A percentile compares a stretch with the other conserved stretches of the same genome.
phyloP scores from a whole-genome alignment of 2,888 invertebrate genomes.

The Hyalella azteca region DNA sequence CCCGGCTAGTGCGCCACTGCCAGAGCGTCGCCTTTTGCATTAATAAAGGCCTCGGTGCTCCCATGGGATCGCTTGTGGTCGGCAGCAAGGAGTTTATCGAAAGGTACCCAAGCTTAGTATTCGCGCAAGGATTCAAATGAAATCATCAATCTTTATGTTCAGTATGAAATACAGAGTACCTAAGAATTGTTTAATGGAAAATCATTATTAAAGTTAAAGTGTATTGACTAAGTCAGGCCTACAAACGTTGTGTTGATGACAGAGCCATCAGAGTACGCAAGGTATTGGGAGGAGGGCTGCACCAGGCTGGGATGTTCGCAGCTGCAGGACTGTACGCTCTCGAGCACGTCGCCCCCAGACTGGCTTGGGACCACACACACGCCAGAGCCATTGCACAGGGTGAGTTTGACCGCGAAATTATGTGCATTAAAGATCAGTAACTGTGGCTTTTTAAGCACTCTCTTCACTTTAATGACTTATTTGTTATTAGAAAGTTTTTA shows the following conservation, averaged over 20 bases:
- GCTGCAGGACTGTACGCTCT: constrained; percentile 87
- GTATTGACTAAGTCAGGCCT: too few species aligned
- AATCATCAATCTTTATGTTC: background rate
- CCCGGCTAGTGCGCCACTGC: constrained; percentile 73
- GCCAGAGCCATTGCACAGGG: constrained; percentile 71
- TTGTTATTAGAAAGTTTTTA: background rate
- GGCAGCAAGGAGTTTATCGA: constrained; percentile 77
- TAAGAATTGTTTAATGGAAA: background rate
- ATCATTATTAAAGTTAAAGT: too few species aligned
- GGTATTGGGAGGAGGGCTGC: constrained; percentile 90
- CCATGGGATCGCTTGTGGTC: constrained; percentile 83
- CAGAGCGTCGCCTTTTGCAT: constrained; percentile 85
- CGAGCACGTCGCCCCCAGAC: constrained; percentile 72
- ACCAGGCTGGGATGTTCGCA: constrained; percentile 88
- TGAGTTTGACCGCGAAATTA: too few species aligned
- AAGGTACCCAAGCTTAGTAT: constrained; percentile 68
- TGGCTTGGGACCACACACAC: constrained; percentile 77
- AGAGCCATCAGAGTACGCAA: constrained; percentile 83
- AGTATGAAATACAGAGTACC: background rate
- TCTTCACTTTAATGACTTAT: background rate
- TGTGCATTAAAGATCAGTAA: too few species aligned
- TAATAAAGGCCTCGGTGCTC: constrained; percentile 89
- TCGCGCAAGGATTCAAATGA: background rate
- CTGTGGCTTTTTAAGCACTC: too few species aligned
- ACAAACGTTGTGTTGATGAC: constrained; percentile 5